A percentile compares a stretch with the other conserved stretches of the same genome.
These are phyloP conservation scores for Addax nasomaculatus DNA, from an alignment of 2,113 vertebrate genomes.

Conservation along the genomic window DNA sequence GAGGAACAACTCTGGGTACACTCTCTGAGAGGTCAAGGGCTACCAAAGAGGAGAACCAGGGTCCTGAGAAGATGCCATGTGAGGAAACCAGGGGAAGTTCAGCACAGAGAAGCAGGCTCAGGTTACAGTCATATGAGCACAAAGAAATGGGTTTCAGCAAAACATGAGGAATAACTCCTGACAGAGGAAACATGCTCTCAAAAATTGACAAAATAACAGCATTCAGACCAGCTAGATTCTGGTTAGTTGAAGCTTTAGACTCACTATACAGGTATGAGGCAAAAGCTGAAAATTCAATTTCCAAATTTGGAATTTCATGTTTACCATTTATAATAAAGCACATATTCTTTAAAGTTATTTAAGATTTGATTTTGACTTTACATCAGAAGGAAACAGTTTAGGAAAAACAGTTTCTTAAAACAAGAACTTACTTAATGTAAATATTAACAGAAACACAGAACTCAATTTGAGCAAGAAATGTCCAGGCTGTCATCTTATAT, in stretches of 20 bases:
- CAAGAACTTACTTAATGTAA: neutral
- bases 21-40: neutral
- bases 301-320: neutral
- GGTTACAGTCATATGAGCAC: fast-evolving
- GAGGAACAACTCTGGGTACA: neutral
- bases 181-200: neutral
- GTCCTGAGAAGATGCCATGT: neutral
- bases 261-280: neutral
- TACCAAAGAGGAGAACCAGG: neutral
- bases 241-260: neutral
- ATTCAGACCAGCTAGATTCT: neutral
- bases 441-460: neutral
- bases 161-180: neutral
- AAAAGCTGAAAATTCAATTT: neutral
- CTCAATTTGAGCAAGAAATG: neutral
- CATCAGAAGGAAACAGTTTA: neutral
- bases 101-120: neutral
- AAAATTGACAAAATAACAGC: neutral
- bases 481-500: neutral
- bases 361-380: neutral
- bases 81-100: neutral
- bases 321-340: neutral
- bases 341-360: neutral
- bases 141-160: neutral
- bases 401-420: neutral